These are phyloP conservation scores for Itoplectis maculator DNA, from an alignment of 2,888 invertebrate species.

Conservation along the genomic window DNA sequence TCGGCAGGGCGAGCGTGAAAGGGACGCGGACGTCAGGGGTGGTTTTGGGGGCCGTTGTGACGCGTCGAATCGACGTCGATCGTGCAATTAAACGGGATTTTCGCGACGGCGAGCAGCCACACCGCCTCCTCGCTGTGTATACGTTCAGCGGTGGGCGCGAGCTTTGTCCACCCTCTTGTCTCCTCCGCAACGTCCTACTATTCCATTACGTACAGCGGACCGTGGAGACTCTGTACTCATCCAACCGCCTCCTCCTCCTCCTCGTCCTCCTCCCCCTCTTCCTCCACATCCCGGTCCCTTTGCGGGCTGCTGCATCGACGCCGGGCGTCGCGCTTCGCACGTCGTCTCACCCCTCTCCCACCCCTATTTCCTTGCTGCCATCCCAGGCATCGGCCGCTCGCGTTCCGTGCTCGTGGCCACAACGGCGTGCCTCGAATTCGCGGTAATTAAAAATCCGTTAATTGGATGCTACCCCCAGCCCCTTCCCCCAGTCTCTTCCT, in stretches of 20 bases:
- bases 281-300: constrained; percentile 52
- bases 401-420: constrained; percentile 46
- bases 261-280: too few relatives aligned
- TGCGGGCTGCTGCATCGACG: constrained; percentile 41
- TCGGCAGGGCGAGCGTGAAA: not conserved
- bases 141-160: constrained; percentile 2
- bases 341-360: constrained; percentile 47
- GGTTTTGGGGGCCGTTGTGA: constrained; percentile 38
- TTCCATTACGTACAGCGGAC: constrained; percentile 15
- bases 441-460: constrained; percentile 67
- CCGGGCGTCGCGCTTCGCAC: constrained; percentile 50
- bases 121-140: constrained; percentile 47
- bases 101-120: constrained; percentile 64
- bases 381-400: constrained; percentile 18
- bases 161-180: constrained; percentile 44
- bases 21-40: too few relatives aligned
- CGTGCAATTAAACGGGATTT: constrained; percentile 71
- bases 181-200: constrained; percentile 5
- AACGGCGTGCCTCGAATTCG: constrained; percentile 52
- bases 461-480: constrained; percentile 49
- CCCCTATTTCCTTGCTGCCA: constrained; percentile 20
- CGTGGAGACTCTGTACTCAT: not conserved
- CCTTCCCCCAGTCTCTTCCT: not conserved
- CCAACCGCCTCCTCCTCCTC: too few relatives aligned
- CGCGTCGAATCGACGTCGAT: constrained; percentile 67